Base-by-base conservation (phyloP, 2,888 invertebrate species). In the Heliconius ethilla region DNA sequence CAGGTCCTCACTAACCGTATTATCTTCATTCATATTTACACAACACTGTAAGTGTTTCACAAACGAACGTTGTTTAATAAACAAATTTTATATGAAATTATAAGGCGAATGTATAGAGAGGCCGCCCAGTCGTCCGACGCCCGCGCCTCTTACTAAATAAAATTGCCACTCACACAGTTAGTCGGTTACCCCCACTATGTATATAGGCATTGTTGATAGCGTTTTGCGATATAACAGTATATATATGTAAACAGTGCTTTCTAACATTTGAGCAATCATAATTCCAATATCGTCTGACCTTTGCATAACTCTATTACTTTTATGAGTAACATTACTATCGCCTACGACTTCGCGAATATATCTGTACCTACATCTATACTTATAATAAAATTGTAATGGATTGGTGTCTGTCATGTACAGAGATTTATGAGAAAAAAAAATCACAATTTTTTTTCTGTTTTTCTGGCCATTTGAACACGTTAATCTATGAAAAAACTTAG, bases 121-220 rank as follows among this genome's bases (percentile, higher is more conserved):
- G 89, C 87, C 89, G 90, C 89, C 89, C 84, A 89, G 87, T 88
- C 89, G 85, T 84, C 84, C 90, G 91, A 90, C 93, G 92, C 92
- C 89, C 91, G 92, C 93, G 93, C 92, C 91, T 91, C 90, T 91
- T 88, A 87, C 89, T 87, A 78, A 78, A 87, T 87, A 75, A 87
- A 86, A 83, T 81, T 81, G 87, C 86, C 88, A 90, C 89, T 89
- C 91, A 86, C 87, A 87, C 90, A 89, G 84, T 81, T 86, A 87
- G 91, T 91, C 89, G 89, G 84, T 81, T 86, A 87, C 91, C 91
- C 90, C 92, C 90, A 88, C 91, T 90, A 75, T 77, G 70, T 69
- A 70, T 65, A 73, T 59, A 78, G 62, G 78, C 80, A 77, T 80
- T 79, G 78, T 80, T 79, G 76, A 69, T 40, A 70, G 29, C 22